Evolutionary conservation across 1,140 invertebrate genomes (phyloP), one percentile per base, ranked within the genome.

Genomic region (Formica exsecta): DNA sequence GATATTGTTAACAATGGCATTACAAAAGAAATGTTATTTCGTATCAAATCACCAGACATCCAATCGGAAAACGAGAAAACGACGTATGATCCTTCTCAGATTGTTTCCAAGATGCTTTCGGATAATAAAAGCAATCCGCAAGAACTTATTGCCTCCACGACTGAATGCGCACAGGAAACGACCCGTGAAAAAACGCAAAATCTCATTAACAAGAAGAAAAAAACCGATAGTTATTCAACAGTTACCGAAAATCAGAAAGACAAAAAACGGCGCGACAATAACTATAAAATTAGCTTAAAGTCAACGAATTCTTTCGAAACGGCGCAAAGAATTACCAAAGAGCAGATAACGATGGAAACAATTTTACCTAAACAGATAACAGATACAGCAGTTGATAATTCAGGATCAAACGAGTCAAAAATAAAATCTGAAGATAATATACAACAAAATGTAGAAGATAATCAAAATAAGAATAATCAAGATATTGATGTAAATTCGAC

Each of bases 1-100:
- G 16, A 44, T 8, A 38, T 1, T 44, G 9, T 44, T 22, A 16
- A 48, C 13, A 57, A 51, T 3, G 13, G 44, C 1, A 8, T 8
- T 1, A 13, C 41, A 19, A 57, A 62, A 0, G 25, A 64, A 2
- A 44, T 9, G 44, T 79, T 87, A 87, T 87, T 89, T 87, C 85
- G 16, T 29, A 7, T 19, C 11, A 44, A 61, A 38, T 0, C 36
- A 54, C 2, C 62, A 70, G 16, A 59, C 1, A 3, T n/a, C 1
- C 13, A 64, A 8, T 22, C 54, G 5, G 16, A 48, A 11, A 13
- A 59, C 7, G 9, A 87, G 68, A 22, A 38, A 36, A 3, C 66
- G 3, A 2, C 74, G 74, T 54, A n/a, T 44, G 16, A 65, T 85
- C 22, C 2, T 83, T 1, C 16, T 36, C 5, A 71, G 22, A 22